Base-by-base conservation (phyloP, 2,888 invertebrate genomes). In the Sesia bembeciformis region DNA sequence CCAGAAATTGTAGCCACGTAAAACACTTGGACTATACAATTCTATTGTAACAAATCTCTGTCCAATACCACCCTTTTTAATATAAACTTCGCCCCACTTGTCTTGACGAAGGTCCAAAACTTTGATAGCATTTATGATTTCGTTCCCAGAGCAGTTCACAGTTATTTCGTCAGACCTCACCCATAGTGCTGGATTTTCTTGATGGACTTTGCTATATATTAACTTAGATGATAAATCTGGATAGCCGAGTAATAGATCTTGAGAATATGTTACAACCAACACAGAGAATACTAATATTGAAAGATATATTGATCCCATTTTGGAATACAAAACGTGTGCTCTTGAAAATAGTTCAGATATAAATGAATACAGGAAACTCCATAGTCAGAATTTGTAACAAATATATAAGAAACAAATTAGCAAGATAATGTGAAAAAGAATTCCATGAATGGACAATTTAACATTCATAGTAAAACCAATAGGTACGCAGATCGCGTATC, bases 1-100 rank as follows among this genome's bases (percentile, higher is more conserved):
- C 70, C 74, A 75, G 58, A 87, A 87, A 56, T 82, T 82, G 49
- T 77, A 82, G 0, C 85, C 87, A 4, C 83, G 63, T 3, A 86
- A 75, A 1, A 80, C 63, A 7, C 70, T 73, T 0, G 85, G 84
- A 55, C 85, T 82, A 38, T 80, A 70, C 57, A 87, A 53, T 54
- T 81, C 81, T 3, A 87, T 73, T 0, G 73, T 78, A 1, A 84
- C 85, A 54, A 56, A 77, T 4, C 65, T 75, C 56, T 76, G 66
- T 0, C 85, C 85, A 7, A 87, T 75, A 0, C 87, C 87, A 3
- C 87, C 87, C 3, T 58, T 63, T 54, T 76, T 78, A 4, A 87
- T 57, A 5, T 72, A 75, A 0, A 72, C 81, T 43, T 82, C 81
- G 0, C 82, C 84, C 66, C 70, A 71, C 54, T 84, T 85, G 50